A percentile compares a stretch with the other conserved stretches of the same genome.
Conservation (phyloP, 2,113 vertebrate species). For the Eleginops maclovinus region DNA sequence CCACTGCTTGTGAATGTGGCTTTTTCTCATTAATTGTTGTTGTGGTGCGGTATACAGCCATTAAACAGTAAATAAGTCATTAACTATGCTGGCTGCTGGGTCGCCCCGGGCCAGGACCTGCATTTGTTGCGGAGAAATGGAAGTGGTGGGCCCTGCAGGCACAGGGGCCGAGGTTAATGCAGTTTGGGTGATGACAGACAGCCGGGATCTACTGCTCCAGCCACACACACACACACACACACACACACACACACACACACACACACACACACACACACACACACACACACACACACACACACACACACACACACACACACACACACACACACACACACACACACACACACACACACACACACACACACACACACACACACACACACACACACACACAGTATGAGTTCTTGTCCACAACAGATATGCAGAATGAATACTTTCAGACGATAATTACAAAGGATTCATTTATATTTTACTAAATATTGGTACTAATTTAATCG, state of each 20-base stretch:
- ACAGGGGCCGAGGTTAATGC: constrained; percentile 81
- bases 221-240: background rate
- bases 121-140: constrained; percentile 83
- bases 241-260: constrained; percentile 10
- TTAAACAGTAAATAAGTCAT: constrained; percentile 86
- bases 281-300: background rate
- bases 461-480: constrained; percentile 19
- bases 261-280: constrained; percentile 9
- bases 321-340: background rate
- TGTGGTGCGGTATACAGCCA: constrained; percentile 80
- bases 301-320: background rate
- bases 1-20: constrained; percentile 71
- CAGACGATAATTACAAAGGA: constrained; percentile 24
- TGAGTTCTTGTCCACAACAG: constrained; percentile 50
- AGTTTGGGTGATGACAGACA: constrained; percentile 78
- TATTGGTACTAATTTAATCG: constrained; percentile 13
- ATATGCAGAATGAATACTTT: constrained; percentile 44
- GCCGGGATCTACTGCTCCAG: constrained; percentile 29
- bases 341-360: background rate
- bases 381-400: constrained; percentile 4
- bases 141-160: constrained; percentile 77
- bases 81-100: constrained; percentile 78
- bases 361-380: background rate
- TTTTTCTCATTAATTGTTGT: constrained; percentile 84
- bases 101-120: constrained; percentile 78